Conservation (phyloP, 2,113 vertebrate genomes). For the Malurus melanocephalus region DNA sequence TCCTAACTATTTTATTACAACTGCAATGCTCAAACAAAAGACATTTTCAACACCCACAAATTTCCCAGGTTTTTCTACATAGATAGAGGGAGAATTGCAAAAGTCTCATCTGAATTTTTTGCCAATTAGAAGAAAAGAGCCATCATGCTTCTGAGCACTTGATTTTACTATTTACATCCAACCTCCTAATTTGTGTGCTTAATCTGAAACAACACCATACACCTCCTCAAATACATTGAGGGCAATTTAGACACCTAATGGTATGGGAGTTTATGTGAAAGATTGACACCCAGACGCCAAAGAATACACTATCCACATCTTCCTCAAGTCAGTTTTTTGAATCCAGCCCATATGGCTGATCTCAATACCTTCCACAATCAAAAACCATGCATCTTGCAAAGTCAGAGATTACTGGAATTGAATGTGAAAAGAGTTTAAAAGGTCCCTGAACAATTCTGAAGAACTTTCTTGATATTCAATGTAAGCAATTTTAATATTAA, state of each 20-base stretch:
- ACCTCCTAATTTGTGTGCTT: fast-evolving
- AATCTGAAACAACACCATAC: background rate
- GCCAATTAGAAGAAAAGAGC: background rate
- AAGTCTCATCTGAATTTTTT: background rate
- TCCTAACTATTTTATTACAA: background rate
- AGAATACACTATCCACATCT: background rate
- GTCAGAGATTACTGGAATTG: background rate
- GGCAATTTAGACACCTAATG: background rate
- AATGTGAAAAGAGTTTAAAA: background rate
- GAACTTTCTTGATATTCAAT: background rate
- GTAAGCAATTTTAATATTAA: background rate
- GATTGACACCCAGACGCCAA: background rate
- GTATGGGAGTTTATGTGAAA: background rate
- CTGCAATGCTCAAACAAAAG: background rate
- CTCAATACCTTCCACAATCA: background rate
- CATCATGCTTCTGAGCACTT: background rate
- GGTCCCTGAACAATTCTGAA: background rate
- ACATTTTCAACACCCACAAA: background rate
- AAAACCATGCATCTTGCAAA: background rate
- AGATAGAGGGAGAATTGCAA: background rate
- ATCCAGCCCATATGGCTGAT: background rate
- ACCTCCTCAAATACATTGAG: background rate
- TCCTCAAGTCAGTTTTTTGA: background rate
- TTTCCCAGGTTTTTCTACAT: background rate
- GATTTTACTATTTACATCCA: background rate